A percentile compares a stretch with the other conserved stretches of the same genome.
Conservation (phyloP, 1,140 invertebrate species). For the Pachyrhynchus sulphureomaculatus region DNA sequence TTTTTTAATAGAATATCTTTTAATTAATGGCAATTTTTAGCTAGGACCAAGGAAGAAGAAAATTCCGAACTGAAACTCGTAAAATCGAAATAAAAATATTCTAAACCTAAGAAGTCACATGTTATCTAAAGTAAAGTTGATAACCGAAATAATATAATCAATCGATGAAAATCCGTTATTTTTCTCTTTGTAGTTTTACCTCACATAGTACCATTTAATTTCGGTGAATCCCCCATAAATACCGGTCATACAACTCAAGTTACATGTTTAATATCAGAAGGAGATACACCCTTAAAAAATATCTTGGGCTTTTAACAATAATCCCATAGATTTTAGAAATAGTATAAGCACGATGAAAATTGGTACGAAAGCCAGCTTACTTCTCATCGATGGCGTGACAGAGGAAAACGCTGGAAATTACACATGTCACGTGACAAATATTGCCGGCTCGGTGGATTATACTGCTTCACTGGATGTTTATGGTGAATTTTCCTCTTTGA, state of each 20-base stretch:
- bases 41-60: too few relatives aligned
- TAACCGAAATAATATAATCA: too few relatives aligned
- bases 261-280: conserved; percentile 65
- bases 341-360: conserved; percentile 64
- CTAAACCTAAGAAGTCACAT: too few relatives aligned
- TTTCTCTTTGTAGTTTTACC: conserved; percentile 59
- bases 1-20: too few relatives aligned
- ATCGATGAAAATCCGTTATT: background rate
- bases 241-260: conserved; percentile 73
- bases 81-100: too few relatives aligned
- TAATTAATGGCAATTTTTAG: too few relatives aligned
- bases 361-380: conserved; percentile 67
- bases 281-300: conserved; percentile 64
- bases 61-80: too few relatives aligned
- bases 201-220: conserved; percentile 61
- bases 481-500: conserved; percentile 52
- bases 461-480: conserved; percentile 68
- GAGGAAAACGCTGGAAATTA: conserved; percentile 57
- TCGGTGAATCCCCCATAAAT: conserved; percentile 64
- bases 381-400: conserved; percentile 67
- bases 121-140: too few relatives aligned
- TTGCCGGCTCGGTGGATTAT: conserved; percentile 58
- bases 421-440: conserved; percentile 54
- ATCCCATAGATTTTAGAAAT: conserved; percentile 27
- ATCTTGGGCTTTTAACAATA: conserved; percentile 60